Evolutionary conservation across 2,888 invertebrate genomes (phyloP), one percentile per base, ranked within the genome.

Genomic region (Spisula solida): DNA sequence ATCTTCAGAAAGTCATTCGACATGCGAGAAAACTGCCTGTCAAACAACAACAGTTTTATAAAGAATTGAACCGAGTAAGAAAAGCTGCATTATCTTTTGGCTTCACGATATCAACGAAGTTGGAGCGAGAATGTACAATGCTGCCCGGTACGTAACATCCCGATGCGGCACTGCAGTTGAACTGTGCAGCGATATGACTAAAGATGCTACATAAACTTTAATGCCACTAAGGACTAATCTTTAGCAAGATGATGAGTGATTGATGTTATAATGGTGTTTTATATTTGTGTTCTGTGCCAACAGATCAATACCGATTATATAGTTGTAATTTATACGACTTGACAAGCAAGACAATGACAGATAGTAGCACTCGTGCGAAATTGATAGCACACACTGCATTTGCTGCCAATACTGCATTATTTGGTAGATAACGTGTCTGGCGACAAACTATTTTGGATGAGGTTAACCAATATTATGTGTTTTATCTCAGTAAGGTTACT

Each of bases 11-110:
- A 96, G 98, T 99, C 86, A 97, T 99, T 82, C 97, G 99, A 14
- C 99, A 99, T 97, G 99, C 99, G 0, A 97, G 99, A 94, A 99
- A 99, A 96, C 97, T 99, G 93, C 99, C 99, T 0, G 99, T 99
- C 94, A 99, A 99, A 97, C 99, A 98, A 8, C 98, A 98, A 94
- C 98, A 99, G 96, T 98, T 99, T 95, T 99, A 99, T 96, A 99
- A 99, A 97, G 99, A 99, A 97, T 97, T 99, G 84, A 99, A 99
- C 97, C 97, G 99, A 81, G 97, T 99, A 51, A 97, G 99, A 12
- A 97, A 98, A 93, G 99, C 99, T 41, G 99, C 99, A 0, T 97
- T 99, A 85, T 98, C 99, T 0, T 97, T 99, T 92, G 99, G 99
- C 0, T 99, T 99, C 97, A 97, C 98, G 0, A 97, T 99, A 95